phyloP scores from a whole-genome alignment of 2,888 invertebrate genomes.

The Agrochola macilenta region DNA sequence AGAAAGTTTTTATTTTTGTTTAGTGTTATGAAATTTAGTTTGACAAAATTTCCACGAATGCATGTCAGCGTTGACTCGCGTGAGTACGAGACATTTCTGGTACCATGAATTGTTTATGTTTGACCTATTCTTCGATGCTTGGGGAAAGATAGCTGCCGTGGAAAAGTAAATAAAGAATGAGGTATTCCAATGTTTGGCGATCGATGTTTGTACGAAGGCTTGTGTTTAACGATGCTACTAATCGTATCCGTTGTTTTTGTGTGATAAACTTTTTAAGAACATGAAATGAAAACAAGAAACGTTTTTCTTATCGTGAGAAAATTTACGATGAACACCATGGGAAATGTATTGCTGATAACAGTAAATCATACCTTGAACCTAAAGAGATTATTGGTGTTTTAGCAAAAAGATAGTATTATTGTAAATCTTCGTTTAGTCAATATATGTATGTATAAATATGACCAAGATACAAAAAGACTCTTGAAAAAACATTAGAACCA shows the following conservation, averaged over 20 bases:
- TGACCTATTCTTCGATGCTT: conserved; percentile 51
- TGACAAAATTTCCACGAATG: conserved; percentile 35
- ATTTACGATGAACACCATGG: not conserved
- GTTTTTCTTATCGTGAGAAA: conserved; percentile 9
- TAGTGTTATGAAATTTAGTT: conserved; percentile 6
- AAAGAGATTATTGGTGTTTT: not conserved
- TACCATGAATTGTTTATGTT: conserved; percentile 32
- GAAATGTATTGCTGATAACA: conserved; percentile 15
- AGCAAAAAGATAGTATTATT: not conserved
- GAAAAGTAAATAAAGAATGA: conserved; percentile 59
- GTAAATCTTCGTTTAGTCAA: not conserved
- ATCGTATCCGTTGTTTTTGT: conserved; percentile 41
- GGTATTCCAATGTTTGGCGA: conserved; percentile 42
- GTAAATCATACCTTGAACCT: not conserved
- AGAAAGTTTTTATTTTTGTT: conserved; percentile 20
- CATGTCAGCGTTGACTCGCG: conserved; percentile 42
- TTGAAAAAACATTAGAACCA: not conserved
- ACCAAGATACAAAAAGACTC: not conserved
- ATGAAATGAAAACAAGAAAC: conserved; percentile 1
- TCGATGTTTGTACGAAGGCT: conserved; percentile 41
- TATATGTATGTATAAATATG: not conserved
- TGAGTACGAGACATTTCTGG: conserved; percentile 34
- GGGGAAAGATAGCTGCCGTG: conserved; percentile 30
- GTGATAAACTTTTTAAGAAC: conserved; percentile 32
- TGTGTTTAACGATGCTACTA: conserved; percentile 43